Conservation (phyloP, 2,797 vertebrate species). For the Leptoclinus maculatus region DNA sequence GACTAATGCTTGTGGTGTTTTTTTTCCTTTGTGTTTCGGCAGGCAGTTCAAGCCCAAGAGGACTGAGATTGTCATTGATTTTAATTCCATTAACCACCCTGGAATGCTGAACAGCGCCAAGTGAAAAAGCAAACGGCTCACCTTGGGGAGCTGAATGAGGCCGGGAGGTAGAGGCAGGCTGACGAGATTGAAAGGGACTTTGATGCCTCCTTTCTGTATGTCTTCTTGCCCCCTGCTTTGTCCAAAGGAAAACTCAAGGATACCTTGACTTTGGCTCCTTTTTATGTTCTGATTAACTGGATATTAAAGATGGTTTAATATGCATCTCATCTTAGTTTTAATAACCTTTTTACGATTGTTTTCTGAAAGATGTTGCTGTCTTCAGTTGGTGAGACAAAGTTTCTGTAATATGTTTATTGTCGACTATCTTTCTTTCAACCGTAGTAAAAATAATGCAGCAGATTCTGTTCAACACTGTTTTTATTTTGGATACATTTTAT, state of each 20-base stretch:
- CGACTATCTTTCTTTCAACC: not conserved
- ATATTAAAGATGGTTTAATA: constrained; percentile 31
- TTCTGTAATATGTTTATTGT: not conserved
- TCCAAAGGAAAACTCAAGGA: constrained; percentile 58
- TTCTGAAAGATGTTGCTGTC: not conserved
- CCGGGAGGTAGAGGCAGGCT: constrained; percentile 8
- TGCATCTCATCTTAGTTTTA: not conserved
- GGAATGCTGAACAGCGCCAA: constrained; percentile 70
- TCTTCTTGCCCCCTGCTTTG: constrained; percentile 47
- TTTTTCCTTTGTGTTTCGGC: constrained; percentile 65
- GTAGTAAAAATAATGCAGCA: fast-evolving
- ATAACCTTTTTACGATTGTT: not conserved
- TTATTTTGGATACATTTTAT: not conserved
- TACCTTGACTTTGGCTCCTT: constrained; percentile 47
- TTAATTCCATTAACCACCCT: constrained; percentile 91
- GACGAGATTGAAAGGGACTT: constrained; percentile 53
- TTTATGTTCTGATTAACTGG: constrained; percentile 57
- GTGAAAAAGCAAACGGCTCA: constrained; percentile 60
- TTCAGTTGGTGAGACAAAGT: not conserved
- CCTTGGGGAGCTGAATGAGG: constrained; percentile 30
- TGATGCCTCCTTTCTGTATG: constrained; percentile 46
- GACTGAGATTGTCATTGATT: constrained; percentile 92
- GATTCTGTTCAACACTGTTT: not conserved
- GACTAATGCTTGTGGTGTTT: not conserved
- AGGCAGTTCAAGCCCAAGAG: constrained; percentile 92